Evolutionary conservation across 2,888 invertebrate species (phyloP).

Genomic region (Megamerina dolium): DNA sequence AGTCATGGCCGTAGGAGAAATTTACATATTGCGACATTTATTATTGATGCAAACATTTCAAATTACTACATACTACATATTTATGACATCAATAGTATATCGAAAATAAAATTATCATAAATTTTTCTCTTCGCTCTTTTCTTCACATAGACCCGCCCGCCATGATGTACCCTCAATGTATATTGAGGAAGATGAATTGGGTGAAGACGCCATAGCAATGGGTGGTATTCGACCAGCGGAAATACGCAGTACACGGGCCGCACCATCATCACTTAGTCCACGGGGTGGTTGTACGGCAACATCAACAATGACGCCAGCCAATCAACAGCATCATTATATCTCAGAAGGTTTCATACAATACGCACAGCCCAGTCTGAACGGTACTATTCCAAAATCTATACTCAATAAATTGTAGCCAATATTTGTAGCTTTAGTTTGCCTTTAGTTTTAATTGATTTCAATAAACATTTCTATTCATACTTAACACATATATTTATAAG

Average conservation of each 20-base stretch:
- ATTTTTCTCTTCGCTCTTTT: not conserved
- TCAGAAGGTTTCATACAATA: slow-evolving; percentile 51
- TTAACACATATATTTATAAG: too few species aligned
- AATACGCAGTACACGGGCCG: slow-evolving; percentile 34
- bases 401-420: slow-evolving; percentile 40
- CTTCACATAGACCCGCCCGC: slow-evolving; percentile 42
- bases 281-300: slow-evolving; percentile 28
- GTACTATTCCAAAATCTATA: slow-evolving; percentile 49
- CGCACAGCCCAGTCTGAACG: slow-evolving; percentile 50
- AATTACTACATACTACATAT: too few species aligned
- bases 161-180: slow-evolving; percentile 51
- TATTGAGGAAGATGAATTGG: slow-evolving; percentile 49
- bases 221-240: slow-evolving; percentile 36
- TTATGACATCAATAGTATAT: too few species aligned
- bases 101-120: not conserved
- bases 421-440: too few species aligned
- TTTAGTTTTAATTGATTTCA: too few species aligned
- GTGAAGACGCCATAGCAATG: slow-evolving; percentile 43
- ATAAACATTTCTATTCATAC: too few species aligned
- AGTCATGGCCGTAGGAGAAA: too few species aligned
- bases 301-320: slow-evolving; percentile 28
- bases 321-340: slow-evolving; percentile 47
- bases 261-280: slow-evolving; percentile 28
- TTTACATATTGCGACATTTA: too few species aligned
- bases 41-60: too few species aligned